A percentile compares a stretch with the other conserved stretches of the same genome.
These are phyloP conservation scores for Zaprionus lineosus DNA, from an alignment of 2,888 invertebrate genomes.

Conservation along the genomic window DNA sequence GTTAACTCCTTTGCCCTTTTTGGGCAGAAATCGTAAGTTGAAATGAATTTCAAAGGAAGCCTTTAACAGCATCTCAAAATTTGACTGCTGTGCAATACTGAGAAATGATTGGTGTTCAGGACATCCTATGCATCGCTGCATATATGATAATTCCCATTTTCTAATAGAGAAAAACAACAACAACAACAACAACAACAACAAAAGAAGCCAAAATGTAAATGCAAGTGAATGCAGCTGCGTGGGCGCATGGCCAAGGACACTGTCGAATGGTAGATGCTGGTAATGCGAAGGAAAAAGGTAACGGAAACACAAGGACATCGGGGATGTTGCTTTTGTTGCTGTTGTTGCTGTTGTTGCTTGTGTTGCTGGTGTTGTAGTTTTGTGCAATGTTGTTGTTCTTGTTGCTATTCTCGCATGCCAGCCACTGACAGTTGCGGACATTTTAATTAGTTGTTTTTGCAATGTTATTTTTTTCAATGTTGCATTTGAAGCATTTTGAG, in stretches of 20 bases:
- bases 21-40: no score
- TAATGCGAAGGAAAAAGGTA: constrained; percentile 1
- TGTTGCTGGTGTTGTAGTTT: constrained; percentile 19
- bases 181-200: not conserved
- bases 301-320: not conserved
- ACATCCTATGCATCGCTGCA: no score
- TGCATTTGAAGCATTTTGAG: constrained; percentile 21
- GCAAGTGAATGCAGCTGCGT: constrained; percentile 35
- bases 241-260: constrained; percentile 44
- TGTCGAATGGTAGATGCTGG: constrained; percentile 5
- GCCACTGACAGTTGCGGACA: constrained; percentile 41
- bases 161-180: not conserved
- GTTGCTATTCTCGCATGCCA: not conserved
- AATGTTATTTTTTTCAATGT: constrained; percentile 4
- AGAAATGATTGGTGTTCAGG: no score
- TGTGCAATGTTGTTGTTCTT: no score
- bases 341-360: not conserved
- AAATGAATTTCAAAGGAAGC: no score
- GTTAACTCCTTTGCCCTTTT: no score
- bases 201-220: constrained; percentile 15
- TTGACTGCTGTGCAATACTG: no score
- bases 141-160: not conserved
- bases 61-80: no score
- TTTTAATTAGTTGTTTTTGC: constrained; percentile 50
- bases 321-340: not conserved